phyloP scores from a whole-genome alignment of 2,113 vertebrate species.

The Gymnarchus niloticus region DNA sequence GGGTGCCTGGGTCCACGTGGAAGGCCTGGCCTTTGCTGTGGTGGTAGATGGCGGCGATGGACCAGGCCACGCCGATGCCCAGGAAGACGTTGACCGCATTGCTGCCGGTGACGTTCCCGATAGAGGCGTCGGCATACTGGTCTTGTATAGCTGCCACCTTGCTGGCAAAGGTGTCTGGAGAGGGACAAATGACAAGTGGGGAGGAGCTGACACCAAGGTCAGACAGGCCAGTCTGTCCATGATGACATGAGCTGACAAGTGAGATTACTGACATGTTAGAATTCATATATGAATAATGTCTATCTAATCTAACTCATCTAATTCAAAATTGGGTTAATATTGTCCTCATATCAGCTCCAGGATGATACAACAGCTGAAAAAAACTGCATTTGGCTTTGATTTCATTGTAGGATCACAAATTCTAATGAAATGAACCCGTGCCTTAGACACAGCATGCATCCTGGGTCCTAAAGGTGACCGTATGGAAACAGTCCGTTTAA shows the following conservation, averaged over 20 bases:
- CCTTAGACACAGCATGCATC: too few relatives aligned
- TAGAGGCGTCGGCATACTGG: constrained; percentile 92
- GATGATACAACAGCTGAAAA: not conserved
- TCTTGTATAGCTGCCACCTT: constrained; percentile 92
- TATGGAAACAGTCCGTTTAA: too few relatives aligned
- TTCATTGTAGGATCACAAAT: not conserved
- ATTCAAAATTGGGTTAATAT: not conserved
- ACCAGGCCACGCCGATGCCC: constrained; percentile 96
- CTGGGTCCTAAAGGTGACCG: too few relatives aligned
- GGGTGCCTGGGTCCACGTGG: constrained; percentile 78
- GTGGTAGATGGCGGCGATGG: constrained; percentile 89
- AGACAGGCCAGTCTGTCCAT: not conserved
- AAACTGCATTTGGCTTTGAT: not conserved
- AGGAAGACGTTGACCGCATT: constrained; percentile 96
- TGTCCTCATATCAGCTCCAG: not conserved
- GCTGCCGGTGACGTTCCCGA: constrained; percentile 94
- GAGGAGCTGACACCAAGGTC: not conserved
- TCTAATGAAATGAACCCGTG: not conserved
- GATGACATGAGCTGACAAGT: too few relatives aligned
- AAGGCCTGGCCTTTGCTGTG: constrained; percentile 69
- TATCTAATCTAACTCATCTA: not conserved
- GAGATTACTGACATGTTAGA: not conserved
- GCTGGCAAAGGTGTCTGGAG: constrained; percentile 91
- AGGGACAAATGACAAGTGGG: not conserved
- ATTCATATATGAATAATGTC: not conserved